phyloP scores from a whole-genome alignment of 2,888 invertebrate species.

The Ptilodon capucinus region DNA sequence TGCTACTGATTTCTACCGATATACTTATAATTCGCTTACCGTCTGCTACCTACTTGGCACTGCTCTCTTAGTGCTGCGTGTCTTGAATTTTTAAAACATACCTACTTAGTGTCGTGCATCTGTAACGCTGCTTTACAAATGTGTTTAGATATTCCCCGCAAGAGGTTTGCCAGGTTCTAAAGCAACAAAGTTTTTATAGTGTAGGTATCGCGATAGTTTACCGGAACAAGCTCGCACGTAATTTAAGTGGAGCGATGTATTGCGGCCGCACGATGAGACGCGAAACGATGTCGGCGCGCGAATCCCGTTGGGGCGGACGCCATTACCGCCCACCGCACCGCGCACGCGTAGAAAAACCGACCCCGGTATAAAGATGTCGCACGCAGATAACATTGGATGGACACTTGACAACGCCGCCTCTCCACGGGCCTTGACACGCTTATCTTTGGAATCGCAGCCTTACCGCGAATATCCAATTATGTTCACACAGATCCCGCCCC shows the following conservation, averaged over 20 bases:
- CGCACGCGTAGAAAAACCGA: slow-evolving; percentile 75
- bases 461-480: slow-evolving; percentile 70
- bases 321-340: slow-evolving; percentile 76
- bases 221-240: slow-evolving; percentile 75
- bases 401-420: slow-evolving; percentile 66
- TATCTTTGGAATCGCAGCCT: slow-evolving; percentile 58
- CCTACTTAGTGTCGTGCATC: slow-evolving; percentile 8
- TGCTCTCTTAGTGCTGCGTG: slow-evolving; percentile 25
- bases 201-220: slow-evolving; percentile 59
- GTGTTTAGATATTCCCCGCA: slow-evolving; percentile 18
- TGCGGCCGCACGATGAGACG: slow-evolving; percentile 77
- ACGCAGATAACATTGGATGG: slow-evolving; percentile 67
- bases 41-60: slow-evolving; percentile 28
- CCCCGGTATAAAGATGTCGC: slow-evolving; percentile 72
- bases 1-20: slow-evolving; percentile 44
- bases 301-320: slow-evolving; percentile 79
- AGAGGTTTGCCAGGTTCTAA: slow-evolving; percentile 32
- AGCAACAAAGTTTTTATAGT: slow-evolving; percentile 51
- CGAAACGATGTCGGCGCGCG: slow-evolving; percentile 75
- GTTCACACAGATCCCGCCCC: slow-evolving; percentile 54
- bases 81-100: slow-evolving; percentile 6
- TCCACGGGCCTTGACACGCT: slow-evolving; percentile 50
- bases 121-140: slow-evolving; percentile 22
- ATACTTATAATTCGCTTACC: slow-evolving; percentile 38
- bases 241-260: slow-evolving; percentile 78